These are phyloP conservation scores for Diglossa cyanea DNA, from an alignment of 2,797 vertebrate genomes.

Conservation along the genomic window DNA sequence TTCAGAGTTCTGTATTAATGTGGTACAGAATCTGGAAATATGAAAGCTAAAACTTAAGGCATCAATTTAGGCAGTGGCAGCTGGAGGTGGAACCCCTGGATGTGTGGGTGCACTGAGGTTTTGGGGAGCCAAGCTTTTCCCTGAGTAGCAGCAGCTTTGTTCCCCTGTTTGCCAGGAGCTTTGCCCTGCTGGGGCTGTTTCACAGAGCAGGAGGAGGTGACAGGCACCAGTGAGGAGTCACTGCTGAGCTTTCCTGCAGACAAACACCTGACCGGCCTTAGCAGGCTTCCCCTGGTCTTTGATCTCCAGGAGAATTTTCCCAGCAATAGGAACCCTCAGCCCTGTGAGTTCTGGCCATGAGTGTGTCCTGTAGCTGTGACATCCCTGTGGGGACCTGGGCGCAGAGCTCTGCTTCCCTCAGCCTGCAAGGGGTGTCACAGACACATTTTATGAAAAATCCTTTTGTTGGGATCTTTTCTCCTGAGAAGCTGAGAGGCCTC, in stretches of 20 bases:
- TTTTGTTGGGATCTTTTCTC: no score
- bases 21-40: neutral
- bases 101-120: neutral
- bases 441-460: no score
- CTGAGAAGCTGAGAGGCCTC: no score
- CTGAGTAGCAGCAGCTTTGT: neutral
- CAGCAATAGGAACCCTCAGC: neutral
- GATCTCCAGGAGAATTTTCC: neutral
- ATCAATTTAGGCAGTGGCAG: neutral
- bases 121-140: neutral
- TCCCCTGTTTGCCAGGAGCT: neutral
- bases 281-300: neutral
- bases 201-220: neutral
- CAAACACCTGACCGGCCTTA: neutral
- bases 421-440: neutral
- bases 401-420: neutral
- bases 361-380: neutral
- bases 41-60: neutral
- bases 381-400: neutral
- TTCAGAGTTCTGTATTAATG: no score
- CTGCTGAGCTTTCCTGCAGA: neutral
- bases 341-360: neutral
- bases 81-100: neutral
- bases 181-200: neutral
- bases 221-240: rapidly evolving